These are phyloP conservation scores for Strongylocentrotus purpuratus DNA, from an alignment of 35 echinoderm and acorn worm species.

Conservation along the genomic window DNA sequence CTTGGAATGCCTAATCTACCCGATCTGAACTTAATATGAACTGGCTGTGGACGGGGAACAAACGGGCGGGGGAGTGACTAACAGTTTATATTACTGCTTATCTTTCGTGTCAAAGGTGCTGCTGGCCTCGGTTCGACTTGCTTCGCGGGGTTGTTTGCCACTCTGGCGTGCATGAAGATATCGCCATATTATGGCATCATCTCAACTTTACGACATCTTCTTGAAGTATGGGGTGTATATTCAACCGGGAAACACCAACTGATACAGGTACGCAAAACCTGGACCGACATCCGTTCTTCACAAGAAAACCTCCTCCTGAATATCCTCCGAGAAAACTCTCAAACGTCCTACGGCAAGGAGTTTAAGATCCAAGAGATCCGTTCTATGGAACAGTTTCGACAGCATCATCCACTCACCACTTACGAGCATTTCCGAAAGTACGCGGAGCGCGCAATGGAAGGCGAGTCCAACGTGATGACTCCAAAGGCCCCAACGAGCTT, in stretches of 20 bases:
- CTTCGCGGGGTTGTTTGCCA: background rate
- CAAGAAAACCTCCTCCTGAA: constrained; percentile 56
- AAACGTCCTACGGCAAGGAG: constrained; percentile 49
- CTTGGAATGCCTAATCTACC: too few relatives aligned
- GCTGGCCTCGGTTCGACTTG: background rate
- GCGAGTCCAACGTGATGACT: constrained; percentile 60
- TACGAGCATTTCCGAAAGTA: constrained; percentile 64
- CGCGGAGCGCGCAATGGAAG: constrained; percentile 37
- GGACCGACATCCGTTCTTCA: background rate
- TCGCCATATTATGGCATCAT: background rate
- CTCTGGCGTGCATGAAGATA: background rate
- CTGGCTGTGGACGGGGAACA: too few relatives aligned
- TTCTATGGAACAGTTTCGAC: constrained; percentile 16
- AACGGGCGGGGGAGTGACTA: too few relatives aligned
- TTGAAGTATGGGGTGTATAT: background rate
- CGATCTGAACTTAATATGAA: too few relatives aligned
- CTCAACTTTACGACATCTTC: background rate
- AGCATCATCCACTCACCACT: constrained; percentile 41
- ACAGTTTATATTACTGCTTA: too few relatives aligned
- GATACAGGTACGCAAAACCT: background rate
- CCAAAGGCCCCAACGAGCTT: constrained; percentile 38
- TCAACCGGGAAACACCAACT: background rate
- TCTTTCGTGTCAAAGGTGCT: background rate
- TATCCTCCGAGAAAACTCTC: constrained; percentile 22
- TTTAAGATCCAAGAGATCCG: constrained; percentile 43